These are phyloP conservation scores for Platyrinchus mystaceus DNA, from an alignment of 2,797 vertebrate genomes.

Conservation along the genomic window DNA sequence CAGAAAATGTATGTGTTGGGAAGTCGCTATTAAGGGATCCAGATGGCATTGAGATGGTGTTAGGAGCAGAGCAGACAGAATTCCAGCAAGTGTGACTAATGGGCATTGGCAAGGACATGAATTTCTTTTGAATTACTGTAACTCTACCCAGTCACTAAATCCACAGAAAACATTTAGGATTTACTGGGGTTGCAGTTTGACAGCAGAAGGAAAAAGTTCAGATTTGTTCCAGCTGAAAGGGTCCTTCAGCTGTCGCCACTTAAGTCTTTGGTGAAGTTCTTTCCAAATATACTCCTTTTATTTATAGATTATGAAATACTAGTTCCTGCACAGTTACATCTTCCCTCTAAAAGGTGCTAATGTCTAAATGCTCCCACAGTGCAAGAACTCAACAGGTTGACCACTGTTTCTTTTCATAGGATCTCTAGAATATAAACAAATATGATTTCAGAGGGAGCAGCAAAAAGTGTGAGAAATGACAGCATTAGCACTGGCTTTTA, in stretches of 20 bases:
- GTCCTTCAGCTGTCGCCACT: constrained; percentile 39
- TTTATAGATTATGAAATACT: not conserved
- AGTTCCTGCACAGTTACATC: not conserved
- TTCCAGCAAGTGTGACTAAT: constrained; percentile 67
- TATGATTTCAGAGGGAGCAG: constrained; percentile 43
- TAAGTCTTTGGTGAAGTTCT: not conserved
- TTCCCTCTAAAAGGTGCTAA: not conserved
- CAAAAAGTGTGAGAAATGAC: constrained; percentile 43
- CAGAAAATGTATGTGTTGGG: constrained; percentile 41
- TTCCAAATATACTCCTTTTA: not conserved
- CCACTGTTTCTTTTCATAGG: not conserved
- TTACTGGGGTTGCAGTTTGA: constrained; percentile 43
- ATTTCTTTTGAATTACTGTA: constrained; percentile 57
- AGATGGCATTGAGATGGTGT: constrained; percentile 35
- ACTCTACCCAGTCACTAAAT: constrained; percentile 55
- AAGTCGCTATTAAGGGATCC: constrained; percentile 23
- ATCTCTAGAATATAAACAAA: constrained; percentile 38
- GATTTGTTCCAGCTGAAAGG: constrained; percentile 66
- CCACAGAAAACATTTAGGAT: constrained; percentile 63
- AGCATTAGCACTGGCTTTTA: constrained; percentile 39
- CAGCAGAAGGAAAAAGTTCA: constrained; percentile 35
- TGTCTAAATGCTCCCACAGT: not conserved
- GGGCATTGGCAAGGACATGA: constrained; percentile 51
- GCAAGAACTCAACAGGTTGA: not conserved
- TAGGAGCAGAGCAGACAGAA: constrained; percentile 21